phyloP scores from a whole-genome alignment of 2,888 invertebrate species.

The Steinernema scapterisci region DNA sequence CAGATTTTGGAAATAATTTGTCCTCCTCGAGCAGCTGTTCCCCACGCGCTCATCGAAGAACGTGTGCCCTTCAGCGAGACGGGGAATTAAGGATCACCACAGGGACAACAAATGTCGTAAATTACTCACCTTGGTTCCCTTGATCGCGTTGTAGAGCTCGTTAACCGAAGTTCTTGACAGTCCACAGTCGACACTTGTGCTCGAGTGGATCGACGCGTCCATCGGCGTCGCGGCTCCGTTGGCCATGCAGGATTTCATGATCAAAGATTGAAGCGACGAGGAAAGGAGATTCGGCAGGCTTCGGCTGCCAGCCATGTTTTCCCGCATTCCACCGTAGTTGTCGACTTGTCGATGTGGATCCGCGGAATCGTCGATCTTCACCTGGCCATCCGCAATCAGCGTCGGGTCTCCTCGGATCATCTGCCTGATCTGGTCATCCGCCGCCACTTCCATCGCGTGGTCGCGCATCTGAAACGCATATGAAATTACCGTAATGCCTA shows the following conservation, averaged over 20 bases:
- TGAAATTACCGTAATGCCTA: not conserved
- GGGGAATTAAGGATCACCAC: not conserved
- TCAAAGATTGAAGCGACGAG: constrained; percentile 4
- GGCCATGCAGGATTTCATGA: constrained; percentile 4
- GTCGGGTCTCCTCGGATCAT: not conserved
- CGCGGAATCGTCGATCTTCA: constrained; percentile 25
- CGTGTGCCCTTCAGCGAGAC: not conserved
- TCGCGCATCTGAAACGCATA: constrained; percentile 34
- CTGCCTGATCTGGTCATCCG: constrained; percentile 17
- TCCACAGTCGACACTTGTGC: constrained; percentile 25
- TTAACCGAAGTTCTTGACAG: constrained; percentile 1
- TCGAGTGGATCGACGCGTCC: constrained; percentile 5
- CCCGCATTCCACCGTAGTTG: not conserved
- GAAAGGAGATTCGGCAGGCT: constrained; percentile 22
- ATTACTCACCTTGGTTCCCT: constrained; percentile 4
- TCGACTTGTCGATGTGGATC: not conserved
- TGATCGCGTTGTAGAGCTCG: constrained; percentile 7
- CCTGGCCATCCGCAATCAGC: not conserved
- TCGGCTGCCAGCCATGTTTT: not conserved
- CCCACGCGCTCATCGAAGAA: not conserved
- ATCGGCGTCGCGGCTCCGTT: not conserved
- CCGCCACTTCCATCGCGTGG: constrained; percentile 33
- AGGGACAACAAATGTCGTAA: no score
- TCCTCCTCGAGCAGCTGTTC: not conserved
- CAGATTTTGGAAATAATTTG: constrained; percentile 10